A percentile compares a stretch with the other conserved stretches of the same genome.
These are phyloP conservation scores for Hedya salicella DNA, from an alignment of 2,888 invertebrate species.

Conservation along the genomic window DNA sequence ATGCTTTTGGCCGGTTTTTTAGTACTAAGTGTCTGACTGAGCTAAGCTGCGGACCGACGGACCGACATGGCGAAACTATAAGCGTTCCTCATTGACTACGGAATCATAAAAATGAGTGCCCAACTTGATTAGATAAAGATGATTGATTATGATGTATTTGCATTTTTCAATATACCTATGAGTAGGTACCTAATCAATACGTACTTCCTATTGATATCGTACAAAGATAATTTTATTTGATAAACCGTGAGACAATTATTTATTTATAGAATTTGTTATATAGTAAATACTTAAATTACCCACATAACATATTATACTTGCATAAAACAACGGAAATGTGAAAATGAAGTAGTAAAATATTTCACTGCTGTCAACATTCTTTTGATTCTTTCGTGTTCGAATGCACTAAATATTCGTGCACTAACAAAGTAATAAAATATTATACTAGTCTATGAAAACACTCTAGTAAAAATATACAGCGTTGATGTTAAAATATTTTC, in stretches of 20 bases:
- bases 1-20: too few species aligned
- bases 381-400: constrained; percentile 18
- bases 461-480: background rate
- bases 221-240: background rate
- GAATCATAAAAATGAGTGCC: background rate
- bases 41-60: too few species aligned
- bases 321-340: too few species aligned
- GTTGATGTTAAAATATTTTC: too few species aligned
- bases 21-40: too few species aligned
- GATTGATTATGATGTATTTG: constrained; percentile 21
- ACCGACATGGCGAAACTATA: too few species aligned
- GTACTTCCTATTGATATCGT: background rate
- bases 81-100: too few species aligned
- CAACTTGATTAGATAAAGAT: constrained; percentile 9
- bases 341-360: background rate
- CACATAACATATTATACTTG: background rate
- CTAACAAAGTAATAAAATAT: constrained; percentile 2
- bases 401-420: background rate
- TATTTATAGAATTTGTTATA: constrained; percentile 1
- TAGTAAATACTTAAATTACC: background rate
- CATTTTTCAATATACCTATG: background rate
- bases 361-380: constrained; percentile 20
- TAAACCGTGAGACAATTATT: constrained; percentile 1
- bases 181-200: background rate
- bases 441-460: background rate